A percentile compares a stretch with the other conserved stretches of the same genome.
phyloP scores from a whole-genome alignment of 1,140 invertebrate genomes.

The Condylostylus longicornis region DNA sequence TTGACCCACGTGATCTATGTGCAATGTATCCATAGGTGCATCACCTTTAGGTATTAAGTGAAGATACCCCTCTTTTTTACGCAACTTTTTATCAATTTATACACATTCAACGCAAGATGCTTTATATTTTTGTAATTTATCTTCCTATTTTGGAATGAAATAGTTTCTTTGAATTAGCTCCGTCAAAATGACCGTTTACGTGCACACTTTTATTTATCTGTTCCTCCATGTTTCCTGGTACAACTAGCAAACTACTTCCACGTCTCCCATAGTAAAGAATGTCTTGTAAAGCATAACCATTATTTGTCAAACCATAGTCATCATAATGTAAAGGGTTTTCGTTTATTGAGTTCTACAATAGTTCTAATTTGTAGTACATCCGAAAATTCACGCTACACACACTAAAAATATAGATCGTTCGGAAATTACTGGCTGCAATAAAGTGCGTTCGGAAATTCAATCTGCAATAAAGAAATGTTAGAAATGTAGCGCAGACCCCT shows the following conservation, averaged over 20 bases:
- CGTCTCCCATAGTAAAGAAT: too few relatives aligned
- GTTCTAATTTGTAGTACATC: too few relatives aligned
- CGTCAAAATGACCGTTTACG: slow-evolving; percentile 27
- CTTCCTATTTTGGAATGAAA: slow-evolving; percentile 23
- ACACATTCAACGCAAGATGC: slow-evolving; percentile 8
- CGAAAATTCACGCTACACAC: too few relatives aligned
- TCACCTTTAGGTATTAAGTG: slow-evolving; percentile 11
- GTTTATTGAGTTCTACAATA: too few relatives aligned
- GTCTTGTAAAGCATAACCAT: too few relatives aligned
- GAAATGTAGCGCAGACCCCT: too few relatives aligned
- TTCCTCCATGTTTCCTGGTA: slow-evolving; percentile 18
- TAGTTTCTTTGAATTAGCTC: slow-evolving; percentile 25
- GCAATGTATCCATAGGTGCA: slow-evolving; percentile 11
- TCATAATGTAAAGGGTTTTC: too few relatives aligned
- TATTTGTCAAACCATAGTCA: too few relatives aligned
- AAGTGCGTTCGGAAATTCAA: too few relatives aligned
- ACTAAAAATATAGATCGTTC: too few relatives aligned
- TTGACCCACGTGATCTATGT: slow-evolving; percentile 15
- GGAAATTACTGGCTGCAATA: too few relatives aligned
- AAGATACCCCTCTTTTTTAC: slow-evolving; percentile 10
- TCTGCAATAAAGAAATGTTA: too few relatives aligned
- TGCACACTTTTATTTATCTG: slow-evolving; percentile 21
- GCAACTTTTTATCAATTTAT: neutral
- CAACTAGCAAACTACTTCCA: slow-evolving; percentile 12
- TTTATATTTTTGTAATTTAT: slow-evolving; percentile 21